Evolutionary conservation across 2,797 vertebrate genomes (phyloP).

Genomic region (Danio choprae): DNA sequence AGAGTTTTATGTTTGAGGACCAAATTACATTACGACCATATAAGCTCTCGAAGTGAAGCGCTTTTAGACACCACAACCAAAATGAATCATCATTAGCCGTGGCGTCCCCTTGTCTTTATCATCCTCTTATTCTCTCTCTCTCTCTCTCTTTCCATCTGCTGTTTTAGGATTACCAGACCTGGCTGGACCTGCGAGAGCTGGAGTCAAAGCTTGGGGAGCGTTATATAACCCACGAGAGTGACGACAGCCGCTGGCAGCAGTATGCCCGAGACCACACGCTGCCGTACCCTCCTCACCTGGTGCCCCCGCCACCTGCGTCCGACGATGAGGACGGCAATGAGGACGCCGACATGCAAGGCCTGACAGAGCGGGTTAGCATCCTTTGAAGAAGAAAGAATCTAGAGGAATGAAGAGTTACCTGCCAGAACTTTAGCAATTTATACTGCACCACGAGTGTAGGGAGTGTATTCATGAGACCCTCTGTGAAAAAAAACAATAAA

Average conservation of each 20-base stretch:
- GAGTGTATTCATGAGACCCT: background rate
- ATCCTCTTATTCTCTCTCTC: background rate
- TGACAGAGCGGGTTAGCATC: slow-evolving; percentile 89
- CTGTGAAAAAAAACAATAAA: background rate
- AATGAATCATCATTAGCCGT: slow-evolving; percentile 34
- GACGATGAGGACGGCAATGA: slow-evolving; percentile 72
- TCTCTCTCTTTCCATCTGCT: background rate
- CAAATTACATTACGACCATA: slow-evolving; percentile 22
- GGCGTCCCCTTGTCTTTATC: slow-evolving; percentile 17
- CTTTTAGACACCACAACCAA: slow-evolving; percentile 22
- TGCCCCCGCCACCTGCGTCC: slow-evolving; percentile 63
- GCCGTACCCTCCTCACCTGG: slow-evolving; percentile 78
- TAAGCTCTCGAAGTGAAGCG: slow-evolving; percentile 10
- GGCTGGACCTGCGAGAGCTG: slow-evolving; percentile 88
- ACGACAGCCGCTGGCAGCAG: slow-evolving; percentile 87
- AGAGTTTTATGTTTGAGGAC: slow-evolving; percentile 9
- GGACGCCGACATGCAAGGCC: slow-evolving; percentile 84
- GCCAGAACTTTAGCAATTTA: background rate
- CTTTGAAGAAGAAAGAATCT: slow-evolving; percentile 72
- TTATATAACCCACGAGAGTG: slow-evolving; percentile 91
- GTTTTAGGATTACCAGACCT: slow-evolving; percentile 86
- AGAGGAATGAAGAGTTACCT: slow-evolving; percentile 43
- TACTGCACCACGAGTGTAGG: background rate
- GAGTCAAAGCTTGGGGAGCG: slow-evolving; percentile 85
- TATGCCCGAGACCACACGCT: slow-evolving; percentile 80